Evolutionary conservation across 2,797 vertebrate genomes (phyloP).

Genomic region (Gobio occitaniae): DNA sequence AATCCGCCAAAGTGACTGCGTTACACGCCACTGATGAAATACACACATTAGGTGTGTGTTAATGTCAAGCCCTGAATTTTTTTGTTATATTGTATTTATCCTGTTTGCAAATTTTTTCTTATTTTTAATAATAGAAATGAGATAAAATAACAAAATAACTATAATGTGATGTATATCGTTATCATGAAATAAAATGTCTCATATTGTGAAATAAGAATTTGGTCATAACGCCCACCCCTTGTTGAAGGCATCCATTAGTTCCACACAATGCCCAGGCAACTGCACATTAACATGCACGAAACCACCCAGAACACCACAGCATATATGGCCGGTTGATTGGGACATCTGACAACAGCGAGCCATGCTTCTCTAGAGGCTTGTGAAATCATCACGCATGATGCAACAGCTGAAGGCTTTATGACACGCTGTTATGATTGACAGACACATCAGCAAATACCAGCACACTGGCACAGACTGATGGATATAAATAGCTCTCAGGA

Average conservation of each 20-base stretch:
- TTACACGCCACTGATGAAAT: no score
- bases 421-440: neutral
- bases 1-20: no score
- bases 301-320: neutral
- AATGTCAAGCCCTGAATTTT: no score
- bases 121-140: no score
- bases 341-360: neutral
- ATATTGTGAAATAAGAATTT: no score
- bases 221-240: no score
- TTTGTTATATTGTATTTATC: no score
- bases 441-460: conserved; percentile 17
- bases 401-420: neutral
- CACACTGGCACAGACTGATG: neutral
- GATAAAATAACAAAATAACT: no score
- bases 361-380: neutral
- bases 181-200: no score
- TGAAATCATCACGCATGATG: neutral
- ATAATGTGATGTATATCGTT: no score
- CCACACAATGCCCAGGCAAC: neutral
- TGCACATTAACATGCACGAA: neutral
- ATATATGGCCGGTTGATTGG: neutral
- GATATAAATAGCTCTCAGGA: conserved; percentile 4
- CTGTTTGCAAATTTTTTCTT: no score
- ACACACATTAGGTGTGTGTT: no score
- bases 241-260: neutral